Evolutionary conservation across 2,888 invertebrate genomes (phyloP).

Genomic region (Pimpla rufipes): DNA sequence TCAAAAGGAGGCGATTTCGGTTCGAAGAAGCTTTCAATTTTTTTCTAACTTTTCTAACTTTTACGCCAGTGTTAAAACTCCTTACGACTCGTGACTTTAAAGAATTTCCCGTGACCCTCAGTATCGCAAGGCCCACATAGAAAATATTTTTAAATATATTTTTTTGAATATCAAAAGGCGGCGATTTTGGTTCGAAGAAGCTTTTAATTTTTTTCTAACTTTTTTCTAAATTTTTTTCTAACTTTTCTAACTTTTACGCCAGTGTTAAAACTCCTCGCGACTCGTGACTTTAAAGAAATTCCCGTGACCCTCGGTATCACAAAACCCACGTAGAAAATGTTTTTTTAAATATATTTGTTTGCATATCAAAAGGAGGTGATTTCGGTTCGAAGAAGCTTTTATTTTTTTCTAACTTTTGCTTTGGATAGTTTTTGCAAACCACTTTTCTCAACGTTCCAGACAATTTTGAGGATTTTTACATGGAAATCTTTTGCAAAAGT

Average conservation of each 20-base stretch:
- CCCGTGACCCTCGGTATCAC: slow-evolving; percentile 29
- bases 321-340: not conserved
- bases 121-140: slow-evolving; percentile 4
- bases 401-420: not conserved
- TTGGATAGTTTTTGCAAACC: too few relatives aligned
- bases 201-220: too few relatives aligned
- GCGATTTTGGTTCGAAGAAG: too few relatives aligned
- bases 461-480: too few relatives aligned
- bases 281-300: slow-evolving; percentile 14
- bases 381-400: not conserved
- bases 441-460: too few relatives aligned
- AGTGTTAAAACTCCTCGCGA: slow-evolving; percentile 41
- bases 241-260: too few relatives aligned
- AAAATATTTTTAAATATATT: not conserved
- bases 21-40: not conserved
- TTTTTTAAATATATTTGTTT: slow-evolving; percentile 13
- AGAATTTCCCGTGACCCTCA: slow-evolving; percentile 19
- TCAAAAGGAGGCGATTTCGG: too few relatives aligned
- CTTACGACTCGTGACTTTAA: slow-evolving; percentile 17
- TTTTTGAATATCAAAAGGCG: slow-evolving; percentile 1
- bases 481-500: too few relatives aligned
- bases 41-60: too few relatives aligned
- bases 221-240: too few relatives aligned
- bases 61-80: slow-evolving; percentile 46
- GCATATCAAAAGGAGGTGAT: not conserved